Base-by-base conservation (phyloP, 2,888 invertebrate genomes). In the Microchrysa polita region DNA sequence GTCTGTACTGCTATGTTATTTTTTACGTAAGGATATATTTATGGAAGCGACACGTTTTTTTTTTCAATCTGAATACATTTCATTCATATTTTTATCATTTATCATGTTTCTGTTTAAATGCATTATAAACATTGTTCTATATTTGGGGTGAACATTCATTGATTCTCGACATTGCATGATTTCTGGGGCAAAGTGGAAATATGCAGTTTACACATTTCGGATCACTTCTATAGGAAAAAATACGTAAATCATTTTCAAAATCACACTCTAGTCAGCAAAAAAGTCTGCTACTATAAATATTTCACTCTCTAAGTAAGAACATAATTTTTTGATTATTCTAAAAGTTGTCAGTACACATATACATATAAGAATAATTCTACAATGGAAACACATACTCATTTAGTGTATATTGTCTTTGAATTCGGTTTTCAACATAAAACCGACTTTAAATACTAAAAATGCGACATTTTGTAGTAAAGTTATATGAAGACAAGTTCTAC, bases 241-340 rank as follows among this genome's bases (percentile, higher is more conserved):
- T 10, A 7, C 27, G 7, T 48, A 48, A 48, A 7, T 48, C 48
- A 48, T 48, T 48, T 2, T 12, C 4, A 48, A 48, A 48, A 7
- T 48, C 48, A 48, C 10, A 48, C 61, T 61, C 61, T 61, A 61
- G 61, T 61, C 61, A 61, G 1, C 40, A n/a, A 61, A 14, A 61
- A 61, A 7, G 34, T 61, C 40, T 34, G 61, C 48, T 48, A 42
- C 7, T 42, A 42, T 42, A 48, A 48, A 48, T 34, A 34, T 34
- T 34, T 34, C 27, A 34, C 27, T 34, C 27, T 34, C 7, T 34
- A 34, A 34, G 27, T 2, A 34, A 34, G 27, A 34, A 34, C 27
- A 34, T 7, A 34, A n/a, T n/a, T n/a, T n/a, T n/a, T n/a, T n/a
- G n/a, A n/a, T n/a, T n/a, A n/a, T n/a, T n/a, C 27, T 34, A 34